Percentiles rank a stretch among this genome's conserved stretches.
Conservation (phyloP, 2,113 vertebrate genomes). For the Beaufortia kweichowensis region DNA sequence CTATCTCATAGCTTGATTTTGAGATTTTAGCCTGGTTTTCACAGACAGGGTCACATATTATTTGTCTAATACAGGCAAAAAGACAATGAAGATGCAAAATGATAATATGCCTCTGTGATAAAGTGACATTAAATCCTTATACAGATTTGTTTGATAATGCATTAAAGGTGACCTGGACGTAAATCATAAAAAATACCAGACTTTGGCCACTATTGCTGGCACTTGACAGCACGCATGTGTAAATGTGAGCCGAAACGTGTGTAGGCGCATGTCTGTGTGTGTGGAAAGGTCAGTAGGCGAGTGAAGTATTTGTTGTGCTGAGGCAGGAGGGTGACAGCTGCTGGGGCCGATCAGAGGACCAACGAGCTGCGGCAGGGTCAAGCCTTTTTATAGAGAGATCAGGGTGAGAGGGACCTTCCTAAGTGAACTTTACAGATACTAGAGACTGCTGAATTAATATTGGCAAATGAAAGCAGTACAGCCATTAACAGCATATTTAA, state of each 20-base stretch:
- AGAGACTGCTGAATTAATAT: constrained; percentile 7
- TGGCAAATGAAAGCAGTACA: neutral
- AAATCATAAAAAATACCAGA: constrained; percentile 33
- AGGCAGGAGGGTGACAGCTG: constrained; percentile 79
- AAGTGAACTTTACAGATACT: constrained; percentile 18
- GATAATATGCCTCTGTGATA: too few species aligned
- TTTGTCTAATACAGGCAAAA: too few species aligned
- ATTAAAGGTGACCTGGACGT: neutral
- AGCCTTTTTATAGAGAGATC: constrained; percentile 73
- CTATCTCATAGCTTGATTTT: too few species aligned
- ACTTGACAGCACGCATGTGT: constrained; percentile 25
- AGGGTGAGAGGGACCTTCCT: constrained; percentile 15
- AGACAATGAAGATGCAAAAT: too few species aligned
- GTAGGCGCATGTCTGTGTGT: constrained; percentile 34
- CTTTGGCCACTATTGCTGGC: constrained; percentile 23
- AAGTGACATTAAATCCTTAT: too few species aligned
- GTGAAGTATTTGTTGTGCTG: constrained; percentile 81
- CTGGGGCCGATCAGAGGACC: constrained; percentile 71
- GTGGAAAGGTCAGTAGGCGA: constrained; percentile 75
- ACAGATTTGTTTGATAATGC: neutral
- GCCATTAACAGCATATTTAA: neutral
- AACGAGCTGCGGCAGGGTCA: constrained; percentile 71
- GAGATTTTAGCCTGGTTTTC: too few species aligned
- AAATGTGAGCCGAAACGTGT: constrained; percentile 36
- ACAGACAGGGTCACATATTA: too few species aligned